Evolutionary conservation across 1,140 invertebrate species (phyloP), one percentile per base, ranked within the genome.

Genomic region (Spodoptera frugiperda): DNA sequence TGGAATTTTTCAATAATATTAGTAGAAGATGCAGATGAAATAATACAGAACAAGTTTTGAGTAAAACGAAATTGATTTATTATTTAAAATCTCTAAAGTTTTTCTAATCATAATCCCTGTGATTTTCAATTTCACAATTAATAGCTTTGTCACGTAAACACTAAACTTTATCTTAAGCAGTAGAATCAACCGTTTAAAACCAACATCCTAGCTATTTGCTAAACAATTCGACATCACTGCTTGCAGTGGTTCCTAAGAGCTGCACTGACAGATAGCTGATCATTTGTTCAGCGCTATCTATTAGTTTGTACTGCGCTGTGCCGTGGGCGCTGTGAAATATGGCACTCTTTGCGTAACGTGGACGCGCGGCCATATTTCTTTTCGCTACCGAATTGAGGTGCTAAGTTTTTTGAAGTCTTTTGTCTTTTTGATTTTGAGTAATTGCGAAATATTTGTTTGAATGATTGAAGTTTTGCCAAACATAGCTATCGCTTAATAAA

Each of bases 291-390:
- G 55, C 44, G 39, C 19, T 48, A 48, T 59, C 54, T 73, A 48
- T 61, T 59, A 73, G 17, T 46, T 72, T 39, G 9, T 33, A 67
- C 30, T 39, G 21, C 57, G 8, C 71, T 63, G 9, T 72, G 57
- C 8, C 9, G 68, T 78, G 61, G 70, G 76, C 68, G 68, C n/a
- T 19, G 61, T 76, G 70, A 78, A 67, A 65, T 78, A 78, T 78
- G 59, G 44, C 33, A 14, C 53, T 39, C 17, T 65, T 55, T 53
- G 54, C 44, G 68, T 78, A 65, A 73, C 70, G n/a, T 65, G 33
- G 49, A 51, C 57, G 30, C 33, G 15, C 44, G 19, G 48, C 57
- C 19, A 78, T 73, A 73, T 78, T 78, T 61, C 70, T 73, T 73
- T 55, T 17, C 44, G 68, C 76, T 73, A 78, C 76, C 53, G 68